Evolutionary conservation across 2,888 invertebrate species (phyloP).

Genomic region (Oscheius onirici): DNA sequence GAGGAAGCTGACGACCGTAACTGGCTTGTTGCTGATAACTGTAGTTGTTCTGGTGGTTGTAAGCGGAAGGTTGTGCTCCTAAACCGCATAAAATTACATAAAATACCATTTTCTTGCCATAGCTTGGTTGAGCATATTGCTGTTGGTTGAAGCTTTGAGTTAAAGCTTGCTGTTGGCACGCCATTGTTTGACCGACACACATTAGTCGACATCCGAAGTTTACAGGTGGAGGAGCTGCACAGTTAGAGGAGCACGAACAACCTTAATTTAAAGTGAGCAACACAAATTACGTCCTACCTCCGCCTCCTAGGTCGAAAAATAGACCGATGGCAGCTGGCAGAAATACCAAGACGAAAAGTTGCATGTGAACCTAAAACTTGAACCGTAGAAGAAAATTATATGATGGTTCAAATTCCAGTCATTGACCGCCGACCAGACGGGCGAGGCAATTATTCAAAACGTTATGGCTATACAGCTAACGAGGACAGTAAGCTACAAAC

Average conservation of each 20-base stretch:
- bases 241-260: constrained; percentile 22
- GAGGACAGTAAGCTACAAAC: no score
- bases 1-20: neutral
- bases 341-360: constrained; percentile 8
- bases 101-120: neutral
- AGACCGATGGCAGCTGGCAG: constrained; percentile 1
- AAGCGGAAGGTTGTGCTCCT: constrained; percentile 3
- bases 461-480: constrained; percentile 1
- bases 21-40: neutral
- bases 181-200: constrained; percentile 20
- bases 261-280: neutral
- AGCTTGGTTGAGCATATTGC: constrained; percentile 1
- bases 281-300: neutral
- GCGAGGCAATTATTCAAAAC: constrained; percentile 18
- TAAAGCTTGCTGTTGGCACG: constrained; percentile 5
- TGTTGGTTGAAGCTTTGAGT: constrained; percentile 11
- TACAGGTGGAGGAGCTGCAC: constrained; percentile 10
- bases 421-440: constrained; percentile 14
- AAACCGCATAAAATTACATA: neutral
- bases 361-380: constrained; percentile 12
- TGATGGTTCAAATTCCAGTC: constrained; percentile 25
- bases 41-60: constrained; percentile 3
- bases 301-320: constrained; percentile 18
- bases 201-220: constrained; percentile 23
- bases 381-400: constrained; percentile 18